A percentile compares a stretch with the other conserved stretches of the same genome.
phyloP scores from a whole-genome alignment of 2,888 invertebrate species.

The Nysson spinosus region DNA sequence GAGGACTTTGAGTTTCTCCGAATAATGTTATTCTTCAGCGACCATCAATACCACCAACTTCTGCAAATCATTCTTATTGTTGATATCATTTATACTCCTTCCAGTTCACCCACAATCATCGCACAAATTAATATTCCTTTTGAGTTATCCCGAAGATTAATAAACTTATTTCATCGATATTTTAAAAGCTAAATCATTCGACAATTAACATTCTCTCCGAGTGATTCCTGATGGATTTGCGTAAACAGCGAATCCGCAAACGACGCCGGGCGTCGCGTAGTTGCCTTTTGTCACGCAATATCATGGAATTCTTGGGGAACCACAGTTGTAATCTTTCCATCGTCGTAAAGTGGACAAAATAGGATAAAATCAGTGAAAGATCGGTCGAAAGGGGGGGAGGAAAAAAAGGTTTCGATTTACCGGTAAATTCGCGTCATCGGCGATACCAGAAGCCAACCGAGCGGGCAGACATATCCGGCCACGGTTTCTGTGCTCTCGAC shows the following conservation, averaged over 20 bases:
- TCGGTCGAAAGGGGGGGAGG: not conserved
- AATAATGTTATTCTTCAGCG: too few relatives aligned
- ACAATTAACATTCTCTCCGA: conserved; percentile 4
- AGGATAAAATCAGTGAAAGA: not conserved
- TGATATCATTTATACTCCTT: too few relatives aligned
- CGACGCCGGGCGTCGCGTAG: not conserved
- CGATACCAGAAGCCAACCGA: conserved; percentile 54
- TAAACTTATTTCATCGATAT: not conserved
- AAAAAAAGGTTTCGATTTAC: conserved; percentile 6
- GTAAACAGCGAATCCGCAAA: conserved; percentile 33
- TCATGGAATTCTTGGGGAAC: conserved; percentile 8
- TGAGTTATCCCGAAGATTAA: too few relatives aligned
- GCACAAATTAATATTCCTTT: too few relatives aligned
- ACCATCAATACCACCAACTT: too few relatives aligned
- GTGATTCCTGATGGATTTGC: conserved; percentile 17
- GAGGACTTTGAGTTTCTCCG: too few relatives aligned
- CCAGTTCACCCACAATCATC: too few relatives aligned
- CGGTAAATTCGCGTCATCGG: conserved; percentile 14
- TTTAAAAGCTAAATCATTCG: too few relatives aligned
- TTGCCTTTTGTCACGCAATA: conserved; percentile 3
- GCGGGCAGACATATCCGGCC: conserved; percentile 71
- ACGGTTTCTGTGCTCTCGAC: conserved; percentile 71
- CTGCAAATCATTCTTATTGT: too few relatives aligned
- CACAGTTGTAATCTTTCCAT: too few relatives aligned
- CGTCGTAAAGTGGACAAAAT: too few relatives aligned